Evolutionary conservation across 2,113 vertebrate genomes (phyloP).

Genomic region (Arvicanthis niloticus): DNA sequence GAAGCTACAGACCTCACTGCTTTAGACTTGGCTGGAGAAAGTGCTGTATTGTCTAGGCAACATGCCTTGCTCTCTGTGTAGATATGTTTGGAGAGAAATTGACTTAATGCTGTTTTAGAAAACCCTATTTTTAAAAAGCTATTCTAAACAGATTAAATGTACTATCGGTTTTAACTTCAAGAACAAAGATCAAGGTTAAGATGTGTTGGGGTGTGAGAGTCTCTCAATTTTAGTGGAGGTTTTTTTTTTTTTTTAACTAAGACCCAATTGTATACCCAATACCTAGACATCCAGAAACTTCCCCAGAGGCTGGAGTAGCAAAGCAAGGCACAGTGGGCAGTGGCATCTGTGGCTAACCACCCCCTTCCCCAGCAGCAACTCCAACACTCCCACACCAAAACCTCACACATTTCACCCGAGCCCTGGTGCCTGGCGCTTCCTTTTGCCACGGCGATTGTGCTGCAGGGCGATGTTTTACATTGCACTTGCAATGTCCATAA

Average conservation of each 20-base stretch:
- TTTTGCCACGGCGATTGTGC: neutral
- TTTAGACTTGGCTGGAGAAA: neutral
- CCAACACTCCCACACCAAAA: neutral
- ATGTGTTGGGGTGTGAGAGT: neutral
- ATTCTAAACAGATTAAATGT: slow-evolving; percentile 18
- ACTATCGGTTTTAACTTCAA: slow-evolving; percentile 32
- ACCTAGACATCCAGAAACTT: slow-evolving; percentile 24
- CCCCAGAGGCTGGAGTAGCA: neutral
- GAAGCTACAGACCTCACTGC: neutral
- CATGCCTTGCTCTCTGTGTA: neutral
- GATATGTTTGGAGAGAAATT: slow-evolving; percentile 41
- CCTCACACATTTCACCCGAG: neutral
- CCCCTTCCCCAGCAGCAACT: neutral
- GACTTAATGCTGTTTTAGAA: slow-evolving; percentile 20
- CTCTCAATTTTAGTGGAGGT: neutral
- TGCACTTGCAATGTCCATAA: neutral
- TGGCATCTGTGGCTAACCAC: slow-evolving; percentile 28
- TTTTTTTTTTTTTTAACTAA: neutral
- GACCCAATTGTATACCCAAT: neutral
- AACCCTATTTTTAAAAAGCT: neutral
- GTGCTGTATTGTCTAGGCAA: neutral
- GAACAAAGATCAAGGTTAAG: slow-evolving; percentile 13
- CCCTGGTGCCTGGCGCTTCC: neutral
- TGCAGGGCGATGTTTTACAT: neutral
- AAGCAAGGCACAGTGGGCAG: neutral